Evolutionary conservation across 2,888 invertebrate genomes (phyloP), one percentile per base, ranked within the genome.

Genomic region (Tuberolachnus salignus): DNA sequence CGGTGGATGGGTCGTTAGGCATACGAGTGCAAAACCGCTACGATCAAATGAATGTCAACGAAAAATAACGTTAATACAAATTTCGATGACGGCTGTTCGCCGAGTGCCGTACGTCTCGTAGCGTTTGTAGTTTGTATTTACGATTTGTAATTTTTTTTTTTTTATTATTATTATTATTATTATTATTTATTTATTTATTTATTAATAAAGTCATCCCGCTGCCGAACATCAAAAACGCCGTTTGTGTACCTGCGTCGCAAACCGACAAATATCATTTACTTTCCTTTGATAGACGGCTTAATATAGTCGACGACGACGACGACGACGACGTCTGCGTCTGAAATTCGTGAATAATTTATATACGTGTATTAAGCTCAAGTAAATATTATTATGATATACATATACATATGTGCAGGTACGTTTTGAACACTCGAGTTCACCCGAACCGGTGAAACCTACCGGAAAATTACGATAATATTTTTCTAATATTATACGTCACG

Each of bases 261-360:
- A 23, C 44, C 44, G 44, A 59, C 57, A 71, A 71, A 71, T 57
- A 57, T 57, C 23, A 26, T 57, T 71, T 26, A 71, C 57, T n/a
- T 44, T 46, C 44, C 23, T 71, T 44, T 71, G 69, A 53, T 53
- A 69, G 53, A 69, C 42, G 53, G 26, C n/a, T 10, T 3, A 4
- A 6, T 6, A 34, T 6, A 34, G 34, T 34, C 34, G 34, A 34
- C 34, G 34, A 6, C 10, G 4, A 9, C 6, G 2, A 19, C 55
- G 19, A 6, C 3, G 63, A 21, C 55, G 23, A 71, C 57, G 23
- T 23, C 57, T 46, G 23, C 57, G 44, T 71, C 44, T n/a, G 46
- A 23, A 71, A 46, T 46, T 59, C 23, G 44, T 59, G 26, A 71
- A 71, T 71, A 71, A 57, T 71, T 71, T 71, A 71, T 70, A 53